Base-by-base conservation (phyloP, 2,113 vertebrate genomes). In the Steatornis caripensis region DNA sequence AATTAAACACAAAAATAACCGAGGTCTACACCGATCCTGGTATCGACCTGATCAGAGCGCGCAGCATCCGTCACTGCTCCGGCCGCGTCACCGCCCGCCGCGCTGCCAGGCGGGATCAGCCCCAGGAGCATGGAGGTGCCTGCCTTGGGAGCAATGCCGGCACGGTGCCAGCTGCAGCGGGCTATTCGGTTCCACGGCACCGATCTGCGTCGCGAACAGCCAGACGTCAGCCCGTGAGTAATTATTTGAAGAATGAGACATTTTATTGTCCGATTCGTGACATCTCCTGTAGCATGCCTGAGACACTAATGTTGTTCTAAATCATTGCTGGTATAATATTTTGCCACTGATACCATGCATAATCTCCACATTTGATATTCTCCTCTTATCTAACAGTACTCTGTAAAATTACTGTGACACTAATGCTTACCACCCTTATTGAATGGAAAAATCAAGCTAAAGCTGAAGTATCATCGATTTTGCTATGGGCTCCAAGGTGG, bases 1-100 rank as follows among this genome's bases (percentile, higher is more conserved):
- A 95, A 90, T 94, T 95, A 85, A 93, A 75, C 86, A 70, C 92
- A 81, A 87, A 87, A 86, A 64, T 79, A 94, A 66, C 80, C 21
- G 3, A 9, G 55, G 81, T 57, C 91, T 64, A 6, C 54, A 43
- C 51, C 17, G 10, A 27, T 75, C 26, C 37, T 0, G 29, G 0
- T 65, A 71, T 88, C 37, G 95, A 95, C 78, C 93, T 29, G 37
- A 41, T 11, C 17, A 17, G 41, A 29, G 54, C 9, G 29, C 6
- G 54, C 41, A 6, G 72, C 57, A 74, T 84, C 93, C 36, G 43
- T 88, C 86, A 94, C 84, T 58, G 46, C 93, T n/a, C n/a, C n/a
- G n/a, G n/a, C n/a, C n/a, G n/a, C n/a, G n/a, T n/a, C n/a, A n/a
- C n/a, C n/a, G n/a, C n/a, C n/a, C n/a, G n/a, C n/a, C n/a, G n/a